Evolutionary conservation across 2,888 invertebrate genomes (phyloP).

Genomic region (Unio delphinus): DNA sequence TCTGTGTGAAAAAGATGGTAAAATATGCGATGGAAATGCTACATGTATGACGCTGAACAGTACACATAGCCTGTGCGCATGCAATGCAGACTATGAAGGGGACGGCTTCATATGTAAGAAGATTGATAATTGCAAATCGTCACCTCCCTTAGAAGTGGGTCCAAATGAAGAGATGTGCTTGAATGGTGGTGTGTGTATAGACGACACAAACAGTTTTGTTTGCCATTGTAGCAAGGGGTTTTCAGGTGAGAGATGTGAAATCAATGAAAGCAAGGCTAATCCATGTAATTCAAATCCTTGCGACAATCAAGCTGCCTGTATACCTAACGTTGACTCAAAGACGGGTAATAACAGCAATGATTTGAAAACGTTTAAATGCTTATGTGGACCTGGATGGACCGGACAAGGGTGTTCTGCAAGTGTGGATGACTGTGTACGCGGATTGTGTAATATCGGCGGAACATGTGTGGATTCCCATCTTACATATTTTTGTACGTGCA

Average conservation of each 20-base stretch:
- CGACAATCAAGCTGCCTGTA: conserved; percentile 33
- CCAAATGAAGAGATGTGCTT: conserved; percentile 17
- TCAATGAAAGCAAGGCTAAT: conserved; percentile 11
- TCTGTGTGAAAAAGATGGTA: conserved; percentile 23
- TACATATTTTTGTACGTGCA: conserved; percentile 40
- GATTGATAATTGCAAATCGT: conserved; percentile 32
- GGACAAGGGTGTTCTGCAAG: conserved; percentile 33
- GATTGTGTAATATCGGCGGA: conserved; percentile 34
- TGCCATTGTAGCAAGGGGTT: conserved; percentile 40
- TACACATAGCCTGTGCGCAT: conserved; percentile 32
- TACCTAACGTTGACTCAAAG: conserved; percentile 13
- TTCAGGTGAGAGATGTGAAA: conserved; percentile 41
- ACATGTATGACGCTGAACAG: conserved; percentile 31
- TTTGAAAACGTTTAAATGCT: conserved; percentile 22
- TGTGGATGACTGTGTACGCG: conserved; percentile 38
- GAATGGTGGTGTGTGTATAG: conserved; percentile 39
- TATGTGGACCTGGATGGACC: conserved; percentile 43
- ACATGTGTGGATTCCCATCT: conserved; percentile 41
- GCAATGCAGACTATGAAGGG: conserved; percentile 37
- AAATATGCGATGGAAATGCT: conserved; percentile 38
- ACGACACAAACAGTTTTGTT: conserved; percentile 32
- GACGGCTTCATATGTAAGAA: conserved; percentile 35
- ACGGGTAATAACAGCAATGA: neutral
- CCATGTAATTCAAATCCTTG: conserved; percentile 35
- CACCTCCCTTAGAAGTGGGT: neutral